Evolutionary conservation across 2,888 invertebrate genomes (phyloP).

Genomic region (Alloscopus bannaensis): DNA sequence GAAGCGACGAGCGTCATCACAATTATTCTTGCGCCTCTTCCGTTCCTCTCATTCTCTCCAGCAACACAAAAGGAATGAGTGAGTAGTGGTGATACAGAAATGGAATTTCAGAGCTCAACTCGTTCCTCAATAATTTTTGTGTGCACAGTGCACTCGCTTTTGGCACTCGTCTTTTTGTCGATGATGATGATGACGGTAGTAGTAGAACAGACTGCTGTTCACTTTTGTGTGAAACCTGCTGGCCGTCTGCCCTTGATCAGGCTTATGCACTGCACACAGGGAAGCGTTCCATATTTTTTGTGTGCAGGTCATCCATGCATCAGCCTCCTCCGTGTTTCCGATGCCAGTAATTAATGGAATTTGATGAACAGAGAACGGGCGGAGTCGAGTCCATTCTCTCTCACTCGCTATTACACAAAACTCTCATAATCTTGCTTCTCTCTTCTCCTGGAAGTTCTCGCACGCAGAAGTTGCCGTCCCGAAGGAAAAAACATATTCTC

Average conservation of each 20-base stretch:
- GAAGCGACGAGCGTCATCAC: too few relatives aligned
- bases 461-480: too few relatives aligned
- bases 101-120: too few relatives aligned
- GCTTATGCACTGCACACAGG: background rate
- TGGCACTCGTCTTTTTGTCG: too few relatives aligned
- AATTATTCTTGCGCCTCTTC: background rate
- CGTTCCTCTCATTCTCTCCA: background rate
- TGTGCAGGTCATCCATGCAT: background rate
- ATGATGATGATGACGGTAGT: too few relatives aligned
- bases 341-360: conserved; percentile 60
- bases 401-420: background rate
- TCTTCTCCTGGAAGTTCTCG: too few relatives aligned
- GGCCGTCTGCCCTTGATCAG: background rate
- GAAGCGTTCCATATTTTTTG: background rate
- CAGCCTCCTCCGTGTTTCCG: too few relatives aligned
- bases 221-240: background rate
- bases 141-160: too few relatives aligned
- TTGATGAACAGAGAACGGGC: conserved; percentile 63
- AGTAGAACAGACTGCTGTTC: background rate
- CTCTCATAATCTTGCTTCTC: background rate
- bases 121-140: too few relatives aligned
- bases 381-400: conserved; percentile 22
- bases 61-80: too few relatives aligned
- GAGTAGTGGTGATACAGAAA: too few relatives aligned
- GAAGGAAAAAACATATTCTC: conserved; percentile 9